Conservation (phyloP, 2,888 invertebrate genomes). For the Leucoptera coffeella region DNA sequence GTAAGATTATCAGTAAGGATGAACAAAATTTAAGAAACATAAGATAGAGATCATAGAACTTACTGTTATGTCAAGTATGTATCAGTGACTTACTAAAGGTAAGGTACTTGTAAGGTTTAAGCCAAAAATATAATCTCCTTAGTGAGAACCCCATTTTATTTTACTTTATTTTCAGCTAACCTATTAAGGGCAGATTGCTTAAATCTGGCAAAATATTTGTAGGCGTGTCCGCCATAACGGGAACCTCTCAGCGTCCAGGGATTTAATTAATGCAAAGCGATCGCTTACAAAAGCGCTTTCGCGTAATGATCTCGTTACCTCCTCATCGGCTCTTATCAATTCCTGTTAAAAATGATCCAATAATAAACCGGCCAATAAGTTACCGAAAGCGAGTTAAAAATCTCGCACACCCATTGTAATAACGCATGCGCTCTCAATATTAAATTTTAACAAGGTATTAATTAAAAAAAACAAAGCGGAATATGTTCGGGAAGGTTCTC, state of each 20-base stretch:
- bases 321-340: constrained; percentile 33
- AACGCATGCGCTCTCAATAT: constrained; percentile 49
- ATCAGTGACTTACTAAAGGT: no score
- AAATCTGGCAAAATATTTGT: no score
- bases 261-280: constrained; percentile 4
- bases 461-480: constrained; percentile 54
- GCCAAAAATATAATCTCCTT: no score
- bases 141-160: no score
- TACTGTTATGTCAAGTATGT: no score
- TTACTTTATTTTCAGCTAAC: no score
- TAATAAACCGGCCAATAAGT: constrained; percentile 43
- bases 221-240: not conserved
- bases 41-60: no score
- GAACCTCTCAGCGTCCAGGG: not conserved
- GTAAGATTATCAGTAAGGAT: no score
- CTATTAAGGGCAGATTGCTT: no score
- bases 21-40: no score
- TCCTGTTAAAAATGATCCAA: constrained; percentile 49
- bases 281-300: constrained; percentile 1
- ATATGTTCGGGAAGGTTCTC: constrained; percentile 48
- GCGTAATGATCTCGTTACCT: constrained; percentile 22
- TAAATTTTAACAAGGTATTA: constrained; percentile 55
- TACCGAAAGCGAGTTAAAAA: constrained; percentile 43
- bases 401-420: constrained; percentile 51
- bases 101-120: no score